phyloP scores from a whole-genome alignment of 2,888 invertebrate genomes.

The Drosophila stalkeri region DNA sequence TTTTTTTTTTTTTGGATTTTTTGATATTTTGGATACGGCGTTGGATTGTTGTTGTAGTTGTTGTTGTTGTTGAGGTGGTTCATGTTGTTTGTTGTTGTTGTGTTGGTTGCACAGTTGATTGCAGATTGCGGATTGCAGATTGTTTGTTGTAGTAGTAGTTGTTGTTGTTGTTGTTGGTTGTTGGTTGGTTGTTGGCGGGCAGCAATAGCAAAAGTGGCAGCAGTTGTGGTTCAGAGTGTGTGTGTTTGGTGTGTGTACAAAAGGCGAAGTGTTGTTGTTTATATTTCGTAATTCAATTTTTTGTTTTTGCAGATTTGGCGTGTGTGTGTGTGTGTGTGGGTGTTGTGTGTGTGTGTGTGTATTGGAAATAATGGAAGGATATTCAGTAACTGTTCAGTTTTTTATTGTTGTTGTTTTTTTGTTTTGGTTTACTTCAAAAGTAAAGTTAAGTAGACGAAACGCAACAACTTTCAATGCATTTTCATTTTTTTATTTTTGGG shows the following conservation, averaged over 20 bases:
- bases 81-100: conserved; percentile 52
- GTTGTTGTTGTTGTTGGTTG: conserved; percentile 45
- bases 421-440: conserved; percentile 71
- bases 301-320: conserved; percentile 51
- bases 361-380: conserved; percentile 83
- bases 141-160: conserved; percentile 51
- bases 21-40: conserved; percentile 44
- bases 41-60: conserved; percentile 43
- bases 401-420: conserved; percentile 22
- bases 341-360: conserved; percentile 43
- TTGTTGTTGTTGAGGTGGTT: conserved; percentile 45
- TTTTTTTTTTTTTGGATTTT: conserved; percentile 34
- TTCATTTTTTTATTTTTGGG: conserved; percentile 16
- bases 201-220: conserved; percentile 82
- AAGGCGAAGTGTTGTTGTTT: conserved; percentile 55
- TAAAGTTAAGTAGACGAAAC: conserved; percentile 72
- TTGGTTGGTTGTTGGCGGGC: conserved; percentile 68
- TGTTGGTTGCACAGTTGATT: conserved; percentile 69
- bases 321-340: conserved; percentile 42
- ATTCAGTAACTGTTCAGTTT: conserved; percentile 81
- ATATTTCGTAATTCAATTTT: conserved; percentile 18
- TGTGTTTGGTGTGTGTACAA: conserved; percentile 47
- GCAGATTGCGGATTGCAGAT: conserved; percentile 66
- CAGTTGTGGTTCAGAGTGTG: conserved; percentile 74
- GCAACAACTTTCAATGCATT: conserved; percentile 57